A percentile compares a stretch with the other conserved stretches of the same genome.
Evolutionary conservation across 2,113 vertebrate genomes (phyloP).

Genomic region (Nannobrachium achirus): DNA sequence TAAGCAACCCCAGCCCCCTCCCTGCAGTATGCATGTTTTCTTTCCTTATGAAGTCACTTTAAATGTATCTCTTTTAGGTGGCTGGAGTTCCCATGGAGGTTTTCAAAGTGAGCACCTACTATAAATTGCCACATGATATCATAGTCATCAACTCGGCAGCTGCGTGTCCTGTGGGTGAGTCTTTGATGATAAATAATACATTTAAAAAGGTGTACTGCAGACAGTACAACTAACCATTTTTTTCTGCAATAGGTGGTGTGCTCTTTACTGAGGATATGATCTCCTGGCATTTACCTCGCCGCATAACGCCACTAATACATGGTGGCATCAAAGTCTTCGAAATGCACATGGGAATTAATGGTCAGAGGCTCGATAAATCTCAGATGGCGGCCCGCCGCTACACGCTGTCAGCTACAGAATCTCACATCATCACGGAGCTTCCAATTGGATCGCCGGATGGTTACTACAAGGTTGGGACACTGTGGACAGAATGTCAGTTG

Average conservation of each 20-base stretch:
- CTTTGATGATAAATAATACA: background rate
- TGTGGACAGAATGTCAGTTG: background rate
- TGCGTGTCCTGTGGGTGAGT: conserved; percentile 74
- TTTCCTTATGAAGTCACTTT: background rate
- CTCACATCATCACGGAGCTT: conserved; percentile 73
- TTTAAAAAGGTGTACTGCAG: background rate
- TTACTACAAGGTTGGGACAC: conserved; percentile 81
- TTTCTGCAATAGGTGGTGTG: conserved; percentile 73
- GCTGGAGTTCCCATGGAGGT: conserved; percentile 79
- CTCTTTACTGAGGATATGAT: conserved; percentile 69
- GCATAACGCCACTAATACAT: conserved; percentile 59
- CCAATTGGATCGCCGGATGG: conserved; percentile 84
- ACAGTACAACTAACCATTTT: background rate
- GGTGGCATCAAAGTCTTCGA: conserved; percentile 61
- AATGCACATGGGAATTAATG: conserved; percentile 80
- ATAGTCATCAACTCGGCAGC: conserved; percentile 60
- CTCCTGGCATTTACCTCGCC: conserved; percentile 82
- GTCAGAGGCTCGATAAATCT: conserved; percentile 69
- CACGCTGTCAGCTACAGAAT: conserved; percentile 57
- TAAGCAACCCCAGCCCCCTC: conserved; percentile 34
- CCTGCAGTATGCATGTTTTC: accelerated
- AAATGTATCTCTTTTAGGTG: conserved; percentile 60
- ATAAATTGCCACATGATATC: conserved; percentile 63
- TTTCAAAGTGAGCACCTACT: conserved; percentile 79
- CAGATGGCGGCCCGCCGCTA: conserved; percentile 77